Evolutionary conservation across 2,113 vertebrate genomes (phyloP).

Genomic region (Hypomesus transpacificus): DNA sequence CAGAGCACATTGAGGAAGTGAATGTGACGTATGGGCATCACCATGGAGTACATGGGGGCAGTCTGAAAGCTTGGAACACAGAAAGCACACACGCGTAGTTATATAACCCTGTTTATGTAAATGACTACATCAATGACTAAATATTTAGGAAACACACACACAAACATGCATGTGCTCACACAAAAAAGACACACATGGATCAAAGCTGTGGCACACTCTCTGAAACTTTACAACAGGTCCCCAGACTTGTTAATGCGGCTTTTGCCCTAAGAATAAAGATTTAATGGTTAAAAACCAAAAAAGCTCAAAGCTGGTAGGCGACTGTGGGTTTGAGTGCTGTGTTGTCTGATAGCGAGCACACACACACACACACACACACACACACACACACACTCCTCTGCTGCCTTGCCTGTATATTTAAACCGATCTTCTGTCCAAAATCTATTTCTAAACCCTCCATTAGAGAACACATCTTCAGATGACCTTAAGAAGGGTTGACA

Average conservation of each 20-base stretch:
- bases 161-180: conserved; percentile 31
- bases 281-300: background rate
- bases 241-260: conserved; percentile 20
- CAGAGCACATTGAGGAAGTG: background rate
- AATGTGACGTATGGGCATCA: no score
- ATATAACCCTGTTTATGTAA: no score
- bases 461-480: no score
- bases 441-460: no score
- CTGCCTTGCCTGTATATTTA: no score
- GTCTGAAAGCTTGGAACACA: no score
- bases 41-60: no score
- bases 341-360: background rate
- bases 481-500: no score
- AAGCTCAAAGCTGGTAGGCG: background rate
- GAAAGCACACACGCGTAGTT: no score
- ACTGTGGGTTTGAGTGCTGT: background rate
- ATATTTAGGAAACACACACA: conserved; percentile 33
- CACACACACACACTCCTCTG: conserved; percentile 3
- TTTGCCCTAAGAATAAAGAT: background rate
- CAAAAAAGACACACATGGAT: conserved; percentile 33
- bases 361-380: conserved; percentile 7
- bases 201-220: conserved; percentile 25
- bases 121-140: no score
- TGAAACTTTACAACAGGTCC: conserved; percentile 30
- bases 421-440: no score